Percentiles rank a stretch among this genome's conserved stretches.
Conservation (phyloP, 2,113 vertebrate genomes). For the Pygoscelis adeliae region DNA sequence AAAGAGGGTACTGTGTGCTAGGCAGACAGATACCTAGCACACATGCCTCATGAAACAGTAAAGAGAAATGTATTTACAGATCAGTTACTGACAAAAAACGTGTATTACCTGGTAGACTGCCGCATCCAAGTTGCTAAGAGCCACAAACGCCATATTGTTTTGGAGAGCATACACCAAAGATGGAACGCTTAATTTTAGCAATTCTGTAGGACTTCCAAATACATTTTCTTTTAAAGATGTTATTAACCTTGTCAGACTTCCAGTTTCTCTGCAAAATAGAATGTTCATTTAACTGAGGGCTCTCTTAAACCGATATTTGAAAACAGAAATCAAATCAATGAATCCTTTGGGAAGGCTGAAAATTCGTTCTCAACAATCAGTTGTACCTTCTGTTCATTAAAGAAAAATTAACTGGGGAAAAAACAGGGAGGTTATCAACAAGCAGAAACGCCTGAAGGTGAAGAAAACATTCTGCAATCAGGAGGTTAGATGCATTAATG, state of each 20-base stretch:
- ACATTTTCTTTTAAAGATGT: slow-evolving; percentile 83
- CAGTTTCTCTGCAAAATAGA: slow-evolving; percentile 84
- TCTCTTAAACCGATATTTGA: background rate
- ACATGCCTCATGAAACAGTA: fast-evolving
- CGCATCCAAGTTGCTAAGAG: slow-evolving; percentile 94
- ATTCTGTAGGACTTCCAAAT: slow-evolving; percentile 83
- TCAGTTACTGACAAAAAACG: background rate
- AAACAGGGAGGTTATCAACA: background rate
- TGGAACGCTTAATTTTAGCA: slow-evolving; percentile 92
- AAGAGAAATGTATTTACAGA: background rate
- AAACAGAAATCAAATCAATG: background rate
- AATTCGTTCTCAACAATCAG: background rate
- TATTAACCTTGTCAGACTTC: slow-evolving; percentile 78
- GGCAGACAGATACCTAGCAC: background rate
- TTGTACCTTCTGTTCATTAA: background rate
- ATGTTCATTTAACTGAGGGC: background rate
- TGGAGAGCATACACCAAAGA: slow-evolving; percentile 94
- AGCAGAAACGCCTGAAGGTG: background rate
- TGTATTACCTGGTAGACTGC: slow-evolving; percentile 92
- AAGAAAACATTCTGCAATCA: background rate
- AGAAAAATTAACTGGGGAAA: background rate
- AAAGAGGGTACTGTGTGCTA: background rate
- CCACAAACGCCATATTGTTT: slow-evolving; percentile 97
- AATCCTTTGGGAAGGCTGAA: background rate
- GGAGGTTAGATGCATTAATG: background rate